These are phyloP conservation scores for Spilogale gracilis DNA, from an alignment of 2,113 vertebrate species.

Conservation along the genomic window DNA sequence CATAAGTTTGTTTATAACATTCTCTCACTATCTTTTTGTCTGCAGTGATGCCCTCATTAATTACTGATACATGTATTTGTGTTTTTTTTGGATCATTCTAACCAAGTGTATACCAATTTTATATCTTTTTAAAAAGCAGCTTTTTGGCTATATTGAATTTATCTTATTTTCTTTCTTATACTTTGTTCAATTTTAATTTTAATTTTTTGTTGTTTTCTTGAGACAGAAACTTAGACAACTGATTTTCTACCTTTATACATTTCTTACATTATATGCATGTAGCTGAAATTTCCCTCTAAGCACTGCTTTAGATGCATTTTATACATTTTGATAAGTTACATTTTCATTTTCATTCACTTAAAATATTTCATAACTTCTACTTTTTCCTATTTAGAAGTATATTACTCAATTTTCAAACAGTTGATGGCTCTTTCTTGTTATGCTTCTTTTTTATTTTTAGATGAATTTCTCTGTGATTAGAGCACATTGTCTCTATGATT, in stretches of 20 bases:
- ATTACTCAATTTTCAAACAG: background rate
- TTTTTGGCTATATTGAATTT: slow-evolving; percentile 42
- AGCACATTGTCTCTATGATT: background rate
- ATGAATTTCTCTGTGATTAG: background rate
- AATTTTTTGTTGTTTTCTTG: background rate
- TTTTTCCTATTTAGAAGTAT: background rate
- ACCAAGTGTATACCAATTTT: background rate
- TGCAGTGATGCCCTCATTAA: background rate
- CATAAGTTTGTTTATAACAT: slow-evolving; percentile 22
- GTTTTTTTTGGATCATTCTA: background rate
- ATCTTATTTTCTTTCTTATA: background rate
- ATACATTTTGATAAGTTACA: background rate
- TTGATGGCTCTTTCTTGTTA: slow-evolving; percentile 4
- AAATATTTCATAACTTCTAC: slow-evolving; percentile 25
- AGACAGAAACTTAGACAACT: slow-evolving; percentile 4
- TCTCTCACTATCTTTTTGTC: background rate
- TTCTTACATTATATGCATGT: background rate
- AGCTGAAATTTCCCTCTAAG: background rate
- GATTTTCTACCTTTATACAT: background rate
- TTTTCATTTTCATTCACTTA: slow-evolving; percentile 12
- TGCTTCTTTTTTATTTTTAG: slow-evolving; percentile 7
- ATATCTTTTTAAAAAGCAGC: background rate
- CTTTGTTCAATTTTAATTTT: slow-evolving; percentile 4
- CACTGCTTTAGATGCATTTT: background rate
- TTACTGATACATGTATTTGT: background rate